These are phyloP conservation scores for Fragum whitleyi DNA, from an alignment of 2,888 invertebrate genomes.

Conservation along the genomic window DNA sequence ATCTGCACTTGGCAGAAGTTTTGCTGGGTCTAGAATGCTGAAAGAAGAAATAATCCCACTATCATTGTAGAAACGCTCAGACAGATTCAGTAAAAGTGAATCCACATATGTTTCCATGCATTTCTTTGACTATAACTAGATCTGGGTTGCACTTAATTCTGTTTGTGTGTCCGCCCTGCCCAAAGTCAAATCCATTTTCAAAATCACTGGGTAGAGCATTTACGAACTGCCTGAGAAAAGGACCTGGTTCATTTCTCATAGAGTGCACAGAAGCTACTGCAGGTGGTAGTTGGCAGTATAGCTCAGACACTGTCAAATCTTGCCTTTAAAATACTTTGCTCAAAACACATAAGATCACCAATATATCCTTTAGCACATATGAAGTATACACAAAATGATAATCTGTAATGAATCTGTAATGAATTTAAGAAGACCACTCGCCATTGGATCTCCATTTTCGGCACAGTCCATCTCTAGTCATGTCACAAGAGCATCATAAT, in stretches of 20 bases:
- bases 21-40: slow-evolving; percentile 1
- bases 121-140: too few species aligned
- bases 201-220: too few species aligned
- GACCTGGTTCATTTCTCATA: slow-evolving; percentile 30
- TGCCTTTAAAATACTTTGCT: slow-evolving; percentile 25
- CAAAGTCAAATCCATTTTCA: too few species aligned
- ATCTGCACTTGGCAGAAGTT: background rate
- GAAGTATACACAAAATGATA: slow-evolving; percentile 28
- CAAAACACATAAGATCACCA: background rate
- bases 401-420: too few species aligned
- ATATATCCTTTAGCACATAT: too few species aligned
- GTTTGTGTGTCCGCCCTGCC: too few species aligned
- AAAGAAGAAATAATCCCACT: background rate
- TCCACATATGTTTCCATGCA: too few species aligned
- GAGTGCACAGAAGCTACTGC: slow-evolving; percentile 6
- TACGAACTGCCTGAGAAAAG: too few species aligned
- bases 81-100: slow-evolving; percentile 9
- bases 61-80: background rate
- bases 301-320: slow-evolving; percentile 10
- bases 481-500: slow-evolving; percentile 27
- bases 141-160: too few species aligned
- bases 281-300: slow-evolving; percentile 1
- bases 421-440: slow-evolving; percentile 25
- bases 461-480: slow-evolving; percentile 26
- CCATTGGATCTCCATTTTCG: slow-evolving; percentile 25